A percentile compares a stretch with the other conserved stretches of the same genome.
Conservation (phyloP, 2,888 invertebrate species). For the Sinopyrophorus schimmeli region DNA sequence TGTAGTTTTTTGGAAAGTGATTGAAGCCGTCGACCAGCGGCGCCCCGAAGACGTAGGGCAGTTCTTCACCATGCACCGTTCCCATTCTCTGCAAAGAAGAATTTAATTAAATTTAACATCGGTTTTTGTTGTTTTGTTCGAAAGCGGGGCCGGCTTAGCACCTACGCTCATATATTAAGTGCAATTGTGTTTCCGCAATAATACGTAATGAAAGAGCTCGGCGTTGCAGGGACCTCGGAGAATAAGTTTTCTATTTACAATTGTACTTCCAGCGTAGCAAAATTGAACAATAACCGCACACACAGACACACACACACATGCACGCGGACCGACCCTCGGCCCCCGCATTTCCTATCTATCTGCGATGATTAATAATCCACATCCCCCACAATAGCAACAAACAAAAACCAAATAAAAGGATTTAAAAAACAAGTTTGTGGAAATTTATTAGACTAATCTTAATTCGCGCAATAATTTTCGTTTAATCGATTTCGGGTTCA, state of each 20-base stretch:
- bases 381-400: no score
- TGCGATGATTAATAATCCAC: no score
- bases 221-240: neutral
- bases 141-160: neutral
- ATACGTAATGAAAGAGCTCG: conserved; percentile 10
- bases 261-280: neutral
- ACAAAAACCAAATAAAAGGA: no score
- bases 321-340: no score
- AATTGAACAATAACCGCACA: neutral
- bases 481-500: no score
- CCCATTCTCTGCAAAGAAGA: conserved; percentile 74
- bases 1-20: conserved; percentile 87
- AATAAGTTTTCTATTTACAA: conserved; percentile 4
- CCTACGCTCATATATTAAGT: conserved; percentile 1
- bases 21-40: conserved; percentile 81
- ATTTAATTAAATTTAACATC: neutral
- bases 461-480: no score
- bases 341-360: no score
- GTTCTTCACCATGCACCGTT: conserved; percentile 89
- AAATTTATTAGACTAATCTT: no score
- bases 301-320: no score
- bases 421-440: no score
- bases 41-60: conserved; percentile 89
- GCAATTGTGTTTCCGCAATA: conserved; percentile 8
- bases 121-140: no score